Evolutionary conservation across 1,140 invertebrate genomes (phyloP), one percentile per base, ranked within the genome.

Genomic region (Oryzaephilus surinamensis): DNA sequence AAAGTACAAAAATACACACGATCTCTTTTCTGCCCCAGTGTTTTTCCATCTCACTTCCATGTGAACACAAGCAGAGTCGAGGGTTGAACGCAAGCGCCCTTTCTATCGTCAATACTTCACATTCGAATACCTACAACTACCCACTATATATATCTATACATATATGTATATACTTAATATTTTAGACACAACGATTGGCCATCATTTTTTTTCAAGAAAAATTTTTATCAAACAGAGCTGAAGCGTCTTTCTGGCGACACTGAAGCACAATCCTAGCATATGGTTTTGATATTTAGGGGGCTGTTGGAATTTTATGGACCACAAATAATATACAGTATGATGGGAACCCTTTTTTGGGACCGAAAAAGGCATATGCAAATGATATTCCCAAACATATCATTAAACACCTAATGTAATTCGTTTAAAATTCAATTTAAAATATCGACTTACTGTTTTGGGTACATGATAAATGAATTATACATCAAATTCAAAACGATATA

Each of bases 121-220:
- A 52, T 58, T 57, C 49, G 54, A 57, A 58, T 52, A 58, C 56
- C 54, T 55, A 56, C 46, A n/a, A n/a, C n/a, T n/a, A n/a, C n/a
- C n/a, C n/a, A n/a, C n/a, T n/a, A n/a, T n/a, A n/a, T n/a, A n/a
- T n/a, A n/a, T n/a, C n/a, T n/a, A n/a, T n/a, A n/a, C n/a, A n/a
- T n/a, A n/a, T n/a, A n/a, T n/a, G n/a, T n/a, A n/a, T n/a, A n/a
- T n/a, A n/a, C n/a, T n/a, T n/a, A n/a, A n/a, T n/a, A 41, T 29
- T 24, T 31, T 40, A 42, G 49, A 51, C 48, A 48, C 46, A 46
- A 43, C 50, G 46, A 42, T 45, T 49, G 48, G 42, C 43, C 38
- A n/a, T 21, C 21, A 6, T 29, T 29, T 29, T 12, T 29, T n/a
- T 24, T n/a, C 21, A n/a, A n/a, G 21, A 24, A 24, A 24, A 24